Evolutionary conservation across 2,113 vertebrate genomes (phyloP).

Genomic region (Chloebia gouldiae): DNA sequence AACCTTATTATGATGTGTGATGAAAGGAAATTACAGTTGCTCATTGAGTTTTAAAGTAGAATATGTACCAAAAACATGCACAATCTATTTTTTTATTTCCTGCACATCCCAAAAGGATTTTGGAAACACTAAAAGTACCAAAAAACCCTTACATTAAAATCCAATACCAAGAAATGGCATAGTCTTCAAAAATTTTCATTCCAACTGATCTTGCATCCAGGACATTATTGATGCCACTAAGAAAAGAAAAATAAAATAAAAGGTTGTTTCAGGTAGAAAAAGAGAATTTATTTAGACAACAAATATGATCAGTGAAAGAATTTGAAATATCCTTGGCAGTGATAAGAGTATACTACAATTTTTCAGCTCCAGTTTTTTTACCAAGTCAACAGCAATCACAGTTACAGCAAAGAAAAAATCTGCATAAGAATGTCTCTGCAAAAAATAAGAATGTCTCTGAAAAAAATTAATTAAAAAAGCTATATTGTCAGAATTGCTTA

Average conservation of each 20-base stretch:
- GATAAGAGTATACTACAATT: neutral
- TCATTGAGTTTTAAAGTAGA: neutral
- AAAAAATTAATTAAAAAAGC: neutral
- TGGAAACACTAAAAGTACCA: neutral
- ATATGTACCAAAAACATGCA: neutral
- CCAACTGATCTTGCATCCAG: conserved; percentile 86
- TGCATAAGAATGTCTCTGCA: neutral
- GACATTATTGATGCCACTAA: conserved; percentile 81
- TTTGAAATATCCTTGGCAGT: neutral
- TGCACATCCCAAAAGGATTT: neutral
- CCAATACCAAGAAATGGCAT: conserved; percentile 92
- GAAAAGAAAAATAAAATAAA: conserved; percentile 19
- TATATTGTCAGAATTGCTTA: neutral
- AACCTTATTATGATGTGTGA: neutral
- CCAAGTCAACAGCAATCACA: neutral
- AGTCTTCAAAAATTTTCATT: conserved; percentile 93
- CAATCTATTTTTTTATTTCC: neutral
- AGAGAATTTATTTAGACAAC: neutral
- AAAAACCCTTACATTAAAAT: conserved; percentile 89
- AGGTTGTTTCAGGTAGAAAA: neutral
- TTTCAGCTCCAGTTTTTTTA: neutral
- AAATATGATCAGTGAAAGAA: neutral
- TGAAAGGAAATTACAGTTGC: neutral
- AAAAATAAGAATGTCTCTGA: neutral
- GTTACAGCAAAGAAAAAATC: neutral